These are phyloP conservation scores for Uloborus diversus DNA, from an alignment of 1,140 invertebrate genomes.

Conservation along the genomic window DNA sequence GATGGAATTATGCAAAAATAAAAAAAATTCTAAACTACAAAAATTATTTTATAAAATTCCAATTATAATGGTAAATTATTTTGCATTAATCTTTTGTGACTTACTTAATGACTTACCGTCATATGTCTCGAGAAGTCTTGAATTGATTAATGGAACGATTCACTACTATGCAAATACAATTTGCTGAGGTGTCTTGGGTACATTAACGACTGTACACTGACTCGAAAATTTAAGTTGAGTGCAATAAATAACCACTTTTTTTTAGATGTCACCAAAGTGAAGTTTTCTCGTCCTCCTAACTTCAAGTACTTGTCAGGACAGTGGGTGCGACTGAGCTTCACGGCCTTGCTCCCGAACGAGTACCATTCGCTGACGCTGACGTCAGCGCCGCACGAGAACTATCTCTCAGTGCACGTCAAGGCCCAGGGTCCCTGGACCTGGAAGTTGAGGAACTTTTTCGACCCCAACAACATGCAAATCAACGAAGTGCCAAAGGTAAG, in stretches of 20 bases:
- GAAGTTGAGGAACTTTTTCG: conserved; percentile 96
- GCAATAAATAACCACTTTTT: not conserved
- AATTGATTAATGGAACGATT: no score
- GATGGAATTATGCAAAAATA: no score
- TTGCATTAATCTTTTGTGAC: no score
- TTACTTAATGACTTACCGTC: no score
- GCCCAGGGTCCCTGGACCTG: conserved; percentile 99
- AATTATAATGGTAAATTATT: no score
- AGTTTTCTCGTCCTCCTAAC: conserved; percentile 84
- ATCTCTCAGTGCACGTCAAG: conserved; percentile 96
- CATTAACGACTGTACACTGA: no score
- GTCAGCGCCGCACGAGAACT: conserved; percentile 97
- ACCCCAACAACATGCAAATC: conserved; percentile 80
- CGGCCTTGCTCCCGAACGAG: conserved; percentile 89
- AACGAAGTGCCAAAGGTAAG: conserved; percentile 13
- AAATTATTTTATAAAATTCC: no score
- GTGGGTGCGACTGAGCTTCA: conserved; percentile 91
- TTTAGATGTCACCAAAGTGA: conserved; percentile 70
- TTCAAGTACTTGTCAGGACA: conserved; percentile 93
- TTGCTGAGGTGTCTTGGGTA: no score
- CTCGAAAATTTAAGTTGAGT: not conserved
- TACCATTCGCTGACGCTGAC: conserved; percentile 98
- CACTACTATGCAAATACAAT: no score
- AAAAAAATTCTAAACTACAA: no score
- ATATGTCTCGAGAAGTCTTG: no score